Base-by-base conservation (phyloP, 2,113 vertebrate species). In the Motacilla alba region DNA sequence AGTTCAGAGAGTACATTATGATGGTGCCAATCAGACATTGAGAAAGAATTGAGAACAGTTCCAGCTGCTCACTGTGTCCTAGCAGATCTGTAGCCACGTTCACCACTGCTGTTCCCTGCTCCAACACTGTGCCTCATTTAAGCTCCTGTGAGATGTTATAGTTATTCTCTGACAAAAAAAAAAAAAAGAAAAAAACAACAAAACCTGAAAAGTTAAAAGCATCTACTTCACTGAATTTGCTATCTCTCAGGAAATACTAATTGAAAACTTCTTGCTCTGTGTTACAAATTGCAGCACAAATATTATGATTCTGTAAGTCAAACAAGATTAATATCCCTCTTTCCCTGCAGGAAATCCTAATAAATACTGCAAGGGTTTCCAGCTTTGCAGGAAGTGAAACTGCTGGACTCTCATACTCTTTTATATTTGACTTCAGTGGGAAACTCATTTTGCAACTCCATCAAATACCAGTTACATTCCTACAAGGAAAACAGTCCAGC, bases 301-400 rank as follows among this genome's bases (percentile, higher is more conserved):
- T 90, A 84, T 78, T 88, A 80, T 81, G 85, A 74, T 89, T 88
- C 53, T 75, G 26, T 52, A 87, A 96, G n/a, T 89, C 81, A 96
- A 93, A 87, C 41, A 89, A 93, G 33, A 90, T 67, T 60, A 86
- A 88, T 41, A 86, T 47, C 17, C 84, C 26, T 66, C 52, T 67
- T 90, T 93, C 85, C 72, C 92, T 73, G 78, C 76, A 87, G 91
- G 85, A 95, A 94, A 93, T 64, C 72, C 76, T 86, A 92, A 83
- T 41, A 83, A 78, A 89, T 37, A 44, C 55, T 58, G 43, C 55
- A 55, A 74, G 69, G 43, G 78, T 64, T 87, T 83, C 80, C 78
- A 93, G 83, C 82, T 87, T 95, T 81, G 76, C 87, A 93, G 84
- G 91, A 85, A 96, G 87, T 58, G 44, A 79, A 87, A 74, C 75